Base-by-base conservation (phyloP, 1,140 invertebrate species). In the Temnothorax nylanderi region DNA sequence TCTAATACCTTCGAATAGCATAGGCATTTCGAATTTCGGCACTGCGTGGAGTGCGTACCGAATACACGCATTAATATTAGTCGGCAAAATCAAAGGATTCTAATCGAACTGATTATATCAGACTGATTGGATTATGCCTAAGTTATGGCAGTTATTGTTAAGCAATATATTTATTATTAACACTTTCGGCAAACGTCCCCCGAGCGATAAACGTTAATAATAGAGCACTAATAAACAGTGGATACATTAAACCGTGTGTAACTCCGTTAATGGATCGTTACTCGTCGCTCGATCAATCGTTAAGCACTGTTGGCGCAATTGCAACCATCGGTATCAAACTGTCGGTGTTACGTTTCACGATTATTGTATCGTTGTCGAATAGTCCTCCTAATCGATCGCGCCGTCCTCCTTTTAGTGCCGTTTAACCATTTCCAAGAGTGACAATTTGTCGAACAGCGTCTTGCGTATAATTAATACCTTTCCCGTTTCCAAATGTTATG, bases 181-280 rank as follows among this genome's bases (percentile, higher is more conserved):
- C 60, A 37, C 44, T 18, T 64, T 16, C 44, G 77, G 34, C 62
- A 8, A 60, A 74, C 13, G 44, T 18, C 16, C 44, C 34, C 21
- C 41, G 34, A 41, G 34, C 58, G 21, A 88, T 90, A 91, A 65
- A 86, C 85, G 80, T 65, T 77, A 86, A 90, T 49, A 3, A 37
- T 72, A 62, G 71, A 44, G 72, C 32, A 71, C 76, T 86, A 80
- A 87, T 85, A 62, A 78, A 26, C 82, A 62, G 82, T 88, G n/a
- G 89, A 88, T 90, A 72, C 71, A 90, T 90, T 90, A 90, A 81
- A 87, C 76, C 90, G 56, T 64, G 86, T 88, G 87, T 91, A 91
- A 91, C 78, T 81, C 89, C 60, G 87, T 91, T 90, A 91, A 91
- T 90, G 69, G 89, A 65, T 69, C 76, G 88, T 90, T 90, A 82